Evolutionary conservation across 2,888 invertebrate species (phyloP).

Genomic region (Tuta absoluta): DNA sequence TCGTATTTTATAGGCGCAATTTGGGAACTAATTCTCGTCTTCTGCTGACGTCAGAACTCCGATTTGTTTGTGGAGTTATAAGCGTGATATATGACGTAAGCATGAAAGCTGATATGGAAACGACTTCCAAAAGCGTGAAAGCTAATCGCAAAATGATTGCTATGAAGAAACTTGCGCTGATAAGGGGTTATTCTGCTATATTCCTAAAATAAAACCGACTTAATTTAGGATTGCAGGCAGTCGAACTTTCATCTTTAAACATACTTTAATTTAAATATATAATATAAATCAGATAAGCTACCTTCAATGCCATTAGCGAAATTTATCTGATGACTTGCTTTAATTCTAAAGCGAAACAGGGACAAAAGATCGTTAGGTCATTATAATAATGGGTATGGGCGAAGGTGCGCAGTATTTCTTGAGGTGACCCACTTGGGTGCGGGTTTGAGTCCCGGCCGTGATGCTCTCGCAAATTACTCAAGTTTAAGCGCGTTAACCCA

Average conservation of each 20-base stretch:
- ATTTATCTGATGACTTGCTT: constrained; percentile 21
- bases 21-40: constrained; percentile 26
- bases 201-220: background rate
- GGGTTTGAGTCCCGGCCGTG: constrained; percentile 34
- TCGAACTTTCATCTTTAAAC: background rate
- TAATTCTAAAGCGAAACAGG: constrained; percentile 23
- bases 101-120: background rate
- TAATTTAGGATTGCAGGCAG: background rate
- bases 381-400: constrained; percentile 41
- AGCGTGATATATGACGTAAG: background rate
- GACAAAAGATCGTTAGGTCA: constrained; percentile 33
- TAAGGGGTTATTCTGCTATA: background rate
- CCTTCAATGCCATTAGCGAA: constrained; percentile 13
- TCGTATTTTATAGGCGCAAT: constrained; percentile 27
- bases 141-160: constrained; percentile 3
- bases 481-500: constrained; percentile 49
- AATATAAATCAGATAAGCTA: background rate
- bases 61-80: background rate
- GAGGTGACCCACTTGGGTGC: constrained; percentile 41
- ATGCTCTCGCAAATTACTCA: constrained; percentile 48
- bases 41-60: background rate
- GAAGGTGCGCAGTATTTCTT: constrained; percentile 33
- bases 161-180: background rate
- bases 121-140: background rate
- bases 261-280: no score